phyloP scores from a whole-genome alignment of 2,888 invertebrate genomes.

The Erebia ligea region DNA sequence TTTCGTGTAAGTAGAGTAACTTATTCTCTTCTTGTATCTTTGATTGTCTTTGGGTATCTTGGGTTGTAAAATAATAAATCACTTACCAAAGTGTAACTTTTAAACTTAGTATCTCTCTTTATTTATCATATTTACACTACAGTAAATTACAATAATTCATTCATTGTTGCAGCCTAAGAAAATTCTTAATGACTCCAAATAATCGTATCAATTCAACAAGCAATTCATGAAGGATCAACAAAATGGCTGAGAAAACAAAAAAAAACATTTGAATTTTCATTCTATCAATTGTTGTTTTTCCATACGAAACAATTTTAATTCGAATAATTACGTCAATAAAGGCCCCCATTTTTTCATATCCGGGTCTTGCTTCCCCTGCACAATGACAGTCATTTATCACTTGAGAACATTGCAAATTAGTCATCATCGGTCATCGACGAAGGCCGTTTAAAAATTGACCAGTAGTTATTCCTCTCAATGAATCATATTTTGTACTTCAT shows the following conservation, averaged over 20 bases:
- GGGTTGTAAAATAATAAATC: no score
- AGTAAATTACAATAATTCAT: no score
- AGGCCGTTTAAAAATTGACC: conserved; percentile 36
- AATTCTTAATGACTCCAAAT: no score
- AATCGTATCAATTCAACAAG: no score
- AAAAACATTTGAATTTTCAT: no score
- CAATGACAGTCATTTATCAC: conserved; percentile 37
- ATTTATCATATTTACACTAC: no score
- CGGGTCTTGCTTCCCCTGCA: conserved; percentile 27
- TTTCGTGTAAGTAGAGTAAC: not conserved
- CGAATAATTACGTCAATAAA: conserved; percentile 26
- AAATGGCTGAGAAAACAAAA: no score
- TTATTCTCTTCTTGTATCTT: not conserved
- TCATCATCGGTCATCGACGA: conserved; percentile 42
- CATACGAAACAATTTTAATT: conserved; percentile 23
- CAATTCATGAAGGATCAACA: no score
- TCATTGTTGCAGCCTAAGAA: no score
- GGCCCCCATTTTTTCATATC: conserved; percentile 26
- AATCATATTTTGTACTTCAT: conserved; percentile 43
- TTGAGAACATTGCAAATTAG: conserved; percentile 40
- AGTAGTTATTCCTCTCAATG: conserved; percentile 40
- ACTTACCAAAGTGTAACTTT: no score
- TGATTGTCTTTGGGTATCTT: not conserved
- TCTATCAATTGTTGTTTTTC: conserved; percentile 9
- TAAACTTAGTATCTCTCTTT: no score